Evolutionary conservation across 2,797 vertebrate genomes (phyloP).

Genomic region (Nasua narica): DNA sequence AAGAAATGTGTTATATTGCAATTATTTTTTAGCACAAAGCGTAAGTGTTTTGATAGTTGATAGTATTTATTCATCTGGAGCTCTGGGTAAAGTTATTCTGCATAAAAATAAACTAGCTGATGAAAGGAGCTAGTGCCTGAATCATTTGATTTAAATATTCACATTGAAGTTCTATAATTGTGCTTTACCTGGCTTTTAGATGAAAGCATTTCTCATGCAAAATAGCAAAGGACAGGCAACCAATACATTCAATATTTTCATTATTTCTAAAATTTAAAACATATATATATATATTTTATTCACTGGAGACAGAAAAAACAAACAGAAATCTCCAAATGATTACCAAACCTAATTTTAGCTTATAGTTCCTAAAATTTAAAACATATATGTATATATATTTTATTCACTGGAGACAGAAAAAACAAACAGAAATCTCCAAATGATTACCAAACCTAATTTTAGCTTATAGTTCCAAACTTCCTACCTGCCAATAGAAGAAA

Average conservation of each 20-base stretch:
- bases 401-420: neutral
- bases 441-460: neutral
- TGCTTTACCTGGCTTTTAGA: neutral
- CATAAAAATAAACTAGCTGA: conserved; percentile 40
- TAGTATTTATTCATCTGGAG: conserved; percentile 28
- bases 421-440: neutral
- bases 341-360: neutral
- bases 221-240: neutral
- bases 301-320: neutral
- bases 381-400: neutral
- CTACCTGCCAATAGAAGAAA: neutral
- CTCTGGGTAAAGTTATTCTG: conserved; percentile 34
- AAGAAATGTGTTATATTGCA: conserved; percentile 53
- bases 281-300: neutral
- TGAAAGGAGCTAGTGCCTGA: neutral
- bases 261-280: neutral
- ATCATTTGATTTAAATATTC: conserved; percentile 45
- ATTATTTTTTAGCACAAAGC: conserved; percentile 54
- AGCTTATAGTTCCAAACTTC: neutral
- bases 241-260: neutral
- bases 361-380: neutral
- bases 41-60: conserved; percentile 51
- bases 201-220: neutral
- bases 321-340: neutral
- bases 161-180: neutral